Evolutionary conservation across 1,140 invertebrate genomes (phyloP), one percentile per base, ranked within the genome.

Genomic region (Trachymyrmex cornetzi): DNA sequence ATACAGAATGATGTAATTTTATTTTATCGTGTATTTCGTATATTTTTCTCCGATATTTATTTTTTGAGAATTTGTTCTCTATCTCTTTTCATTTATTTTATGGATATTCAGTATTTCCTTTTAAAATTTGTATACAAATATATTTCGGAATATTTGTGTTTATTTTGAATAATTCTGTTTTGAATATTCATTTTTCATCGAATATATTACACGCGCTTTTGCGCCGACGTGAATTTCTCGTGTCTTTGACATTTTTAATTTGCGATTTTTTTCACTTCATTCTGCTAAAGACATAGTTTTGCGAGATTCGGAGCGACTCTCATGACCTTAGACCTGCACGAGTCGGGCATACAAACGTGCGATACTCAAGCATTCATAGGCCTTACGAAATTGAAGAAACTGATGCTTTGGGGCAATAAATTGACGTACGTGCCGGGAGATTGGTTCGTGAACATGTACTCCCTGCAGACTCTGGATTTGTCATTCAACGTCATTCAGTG

Each of bases 341-440:
- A 87, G 22, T 92, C 90, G 1, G 87, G 88, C 0, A 91, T 95
- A 64, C 64, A 89, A 59, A 77, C 63, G 0, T 89, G 93, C 38
- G 90, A 93, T 30, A 12, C 79, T 12, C 16, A 87, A 4, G 93
- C 92, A 34, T 93, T 95, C 22, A 27, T 69, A 16, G 91, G 91
- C 30, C 89, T 95, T 7, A 67, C 59, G 0, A 91, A 92, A 7
- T 75, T 95, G 9, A 71, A 94, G 61, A 91, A 92, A 72, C 88
- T 95, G 63, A 84, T 92, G n/a, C 91, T 95, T 1, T 94, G 92
- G 91, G 93, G 91, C 7, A 95, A 95, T 55, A 91, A 93, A 61
- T 81, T 95, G 71, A 92, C 30, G 14, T 80, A 24, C 66, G 77
- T 94, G 24, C n/a, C 79, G 0, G 74, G 63, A 12, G 64, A 85